These are phyloP conservation scores for Liposcelis brunnea DNA, from an alignment of 2,888 invertebrate genomes.

Conservation along the genomic window DNA sequence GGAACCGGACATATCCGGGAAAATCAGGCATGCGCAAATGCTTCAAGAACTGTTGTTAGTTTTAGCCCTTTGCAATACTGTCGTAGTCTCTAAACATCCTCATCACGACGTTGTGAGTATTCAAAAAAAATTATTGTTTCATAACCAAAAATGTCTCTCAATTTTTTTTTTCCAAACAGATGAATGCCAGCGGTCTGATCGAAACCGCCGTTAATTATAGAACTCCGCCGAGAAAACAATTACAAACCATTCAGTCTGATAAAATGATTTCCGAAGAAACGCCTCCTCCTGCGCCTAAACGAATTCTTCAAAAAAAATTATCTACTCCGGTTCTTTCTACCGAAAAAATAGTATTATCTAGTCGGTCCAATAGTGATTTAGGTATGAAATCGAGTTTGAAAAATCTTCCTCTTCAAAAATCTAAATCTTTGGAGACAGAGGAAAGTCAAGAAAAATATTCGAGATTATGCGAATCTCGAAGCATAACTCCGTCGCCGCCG, in stretches of 20 bases:
- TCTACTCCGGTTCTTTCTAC: too few relatives aligned
- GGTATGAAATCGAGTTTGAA: not conserved
- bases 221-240: not conserved
- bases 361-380: constrained; percentile 2
- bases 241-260: not conserved
- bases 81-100: constrained; percentile 79
- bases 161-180: constrained; percentile 23
- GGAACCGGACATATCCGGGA: not conserved
- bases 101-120: constrained; percentile 36
- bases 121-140: too few relatives aligned
- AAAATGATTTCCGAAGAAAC: not conserved
- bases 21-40: constrained; percentile 40
- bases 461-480: constrained; percentile 57
- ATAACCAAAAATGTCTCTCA: too few relatives aligned
- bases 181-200: constrained; percentile 31
- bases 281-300: too few relatives aligned
- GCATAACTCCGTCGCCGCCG: constrained; percentile 51
- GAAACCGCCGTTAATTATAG: constrained; percentile 14
- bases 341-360: not conserved
- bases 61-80: constrained; percentile 90
- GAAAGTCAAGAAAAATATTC: constrained; percentile 33
- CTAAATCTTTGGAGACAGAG: not conserved
- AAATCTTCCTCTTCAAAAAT: too few relatives aligned
- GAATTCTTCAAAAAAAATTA: too few relatives aligned
- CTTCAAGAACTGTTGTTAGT: constrained; percentile 80